Evolutionary conservation across 2,888 invertebrate genomes (phyloP), one percentile per base, ranked within the genome.

Genomic region (Odontocerum albicorne): DNA sequence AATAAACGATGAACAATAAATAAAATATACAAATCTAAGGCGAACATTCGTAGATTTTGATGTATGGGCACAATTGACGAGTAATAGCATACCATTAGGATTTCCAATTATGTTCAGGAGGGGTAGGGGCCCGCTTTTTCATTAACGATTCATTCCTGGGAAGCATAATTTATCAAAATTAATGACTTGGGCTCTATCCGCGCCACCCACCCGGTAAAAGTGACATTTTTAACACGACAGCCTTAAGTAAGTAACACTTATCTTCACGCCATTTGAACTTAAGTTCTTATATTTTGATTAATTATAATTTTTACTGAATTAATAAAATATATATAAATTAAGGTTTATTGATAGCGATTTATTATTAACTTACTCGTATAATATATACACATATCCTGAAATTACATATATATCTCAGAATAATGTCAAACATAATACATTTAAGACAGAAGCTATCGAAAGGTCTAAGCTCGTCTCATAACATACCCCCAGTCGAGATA

Each of bases 1-100:
- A 27, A 7, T 27, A 27, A 27, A 27, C n/a, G n/a, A n/a, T n/a
- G n/a, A n/a, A n/a, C n/a, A n/a, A n/a, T n/a, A n/a, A 27, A 10
- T 27, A 10, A 27, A 4, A 7, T 7, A 27, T 10, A 27, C 13
- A 40, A 40, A 40, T 19, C 40, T 20, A 19, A 40, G 21, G 21
- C n/a, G n/a, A 40, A 40, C 40, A 20, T 40, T 40, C 20, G 21
- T 20, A 19, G n/a, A 40, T 33, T 15, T 33, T 45, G 51, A 43
- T 38, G 32, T 45, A 74, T 74, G 75, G 74, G 74, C 72, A 75
- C 74, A 73, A 75, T 77, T 77, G 75, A 76, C 75, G 75, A 43
- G 52, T 35, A 45, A 52, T 43, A 17, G 31, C 43, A 19, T 32
- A 21, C 45, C 45, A 52, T 52, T 52, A 52, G 40, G 32, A 33